Percentiles rank a stretch among this genome's conserved stretches.
Conservation (phyloP, 2,888 invertebrate species). For the Cylindroiulus punctatus region DNA sequence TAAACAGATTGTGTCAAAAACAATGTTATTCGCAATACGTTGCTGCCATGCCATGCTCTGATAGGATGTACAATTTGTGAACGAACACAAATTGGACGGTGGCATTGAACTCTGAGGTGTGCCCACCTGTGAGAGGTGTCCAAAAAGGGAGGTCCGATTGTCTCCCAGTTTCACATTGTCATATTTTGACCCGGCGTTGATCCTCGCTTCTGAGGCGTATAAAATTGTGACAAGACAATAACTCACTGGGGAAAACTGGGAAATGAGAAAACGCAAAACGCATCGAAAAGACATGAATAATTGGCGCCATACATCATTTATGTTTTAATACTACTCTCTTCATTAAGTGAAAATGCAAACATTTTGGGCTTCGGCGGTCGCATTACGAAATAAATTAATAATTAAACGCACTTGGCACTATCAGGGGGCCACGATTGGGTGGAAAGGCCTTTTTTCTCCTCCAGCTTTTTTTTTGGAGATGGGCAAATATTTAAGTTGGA, state of each 20-base stretch:
- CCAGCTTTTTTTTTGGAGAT: constrained; percentile 5
- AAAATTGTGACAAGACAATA: constrained; percentile 18
- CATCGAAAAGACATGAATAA: constrained; percentile 18
- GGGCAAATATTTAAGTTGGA: constrained; percentile 10
- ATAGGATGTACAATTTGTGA: too few relatives aligned
- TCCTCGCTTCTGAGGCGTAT: not conserved
- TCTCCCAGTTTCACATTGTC: not conserved
- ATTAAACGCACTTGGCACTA: constrained; percentile 18
- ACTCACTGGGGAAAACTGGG: not conserved
- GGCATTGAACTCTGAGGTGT: not conserved
- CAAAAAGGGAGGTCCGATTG: constrained; percentile 18
- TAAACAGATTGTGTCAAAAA: too few relatives aligned
- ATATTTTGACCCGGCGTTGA: constrained; percentile 6
- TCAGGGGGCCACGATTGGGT: not conserved
- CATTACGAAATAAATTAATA: not conserved
- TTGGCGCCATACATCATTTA: constrained; percentile 2
- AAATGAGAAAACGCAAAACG: not conserved
- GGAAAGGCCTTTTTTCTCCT: not conserved
- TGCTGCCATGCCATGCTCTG: too few relatives aligned
- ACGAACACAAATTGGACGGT: not conserved
- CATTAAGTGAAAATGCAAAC: constrained; percentile 7
- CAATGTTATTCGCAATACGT: too few relatives aligned
- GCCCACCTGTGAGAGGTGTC: not conserved
- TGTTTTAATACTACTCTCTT: constrained; percentile 9
- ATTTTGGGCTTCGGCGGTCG: not conserved